These are phyloP conservation scores for Ailuropoda melanoleuca DNA, from an alignment of 2,113 vertebrate species.

Conservation along the genomic window DNA sequence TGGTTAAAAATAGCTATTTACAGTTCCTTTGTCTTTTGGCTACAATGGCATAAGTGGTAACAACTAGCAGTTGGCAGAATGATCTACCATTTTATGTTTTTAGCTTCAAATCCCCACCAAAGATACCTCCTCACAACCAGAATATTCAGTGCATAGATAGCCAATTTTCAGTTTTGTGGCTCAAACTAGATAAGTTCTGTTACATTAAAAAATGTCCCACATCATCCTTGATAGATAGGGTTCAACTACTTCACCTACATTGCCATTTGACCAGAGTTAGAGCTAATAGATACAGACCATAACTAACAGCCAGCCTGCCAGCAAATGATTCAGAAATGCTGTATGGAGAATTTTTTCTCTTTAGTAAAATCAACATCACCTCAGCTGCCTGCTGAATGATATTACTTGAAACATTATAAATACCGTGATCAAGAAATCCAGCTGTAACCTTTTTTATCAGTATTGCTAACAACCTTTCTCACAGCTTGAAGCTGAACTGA, in stretches of 20 bases:
- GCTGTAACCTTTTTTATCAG: background rate
- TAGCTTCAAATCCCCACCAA: background rate
- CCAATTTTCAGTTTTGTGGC: background rate
- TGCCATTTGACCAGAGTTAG: background rate
- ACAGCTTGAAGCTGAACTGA: background rate
- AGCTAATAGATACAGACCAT: background rate
- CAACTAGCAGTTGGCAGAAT: background rate
- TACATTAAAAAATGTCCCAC: background rate
- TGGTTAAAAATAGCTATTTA: background rate
- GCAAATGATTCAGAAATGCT: background rate
- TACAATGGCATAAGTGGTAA: background rate
- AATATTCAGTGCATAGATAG: background rate
- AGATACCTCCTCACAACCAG: background rate
- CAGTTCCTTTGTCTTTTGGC: background rate
- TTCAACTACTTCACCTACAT: background rate
- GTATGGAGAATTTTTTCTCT: constrained; percentile 32
- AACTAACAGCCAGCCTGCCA: background rate
- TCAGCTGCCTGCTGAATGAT: constrained; percentile 22
- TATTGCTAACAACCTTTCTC: background rate
- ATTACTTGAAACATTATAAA: constrained; percentile 26
- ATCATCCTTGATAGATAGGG: background rate
- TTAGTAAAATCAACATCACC: constrained; percentile 57
- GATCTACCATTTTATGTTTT: background rate
- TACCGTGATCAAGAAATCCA: constrained; percentile 7
- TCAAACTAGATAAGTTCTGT: background rate